Evolutionary conservation across 1,140 invertebrate genomes (phyloP), one percentile per base, ranked within the genome.

Genomic region (Panulirus ornatus): DNA sequence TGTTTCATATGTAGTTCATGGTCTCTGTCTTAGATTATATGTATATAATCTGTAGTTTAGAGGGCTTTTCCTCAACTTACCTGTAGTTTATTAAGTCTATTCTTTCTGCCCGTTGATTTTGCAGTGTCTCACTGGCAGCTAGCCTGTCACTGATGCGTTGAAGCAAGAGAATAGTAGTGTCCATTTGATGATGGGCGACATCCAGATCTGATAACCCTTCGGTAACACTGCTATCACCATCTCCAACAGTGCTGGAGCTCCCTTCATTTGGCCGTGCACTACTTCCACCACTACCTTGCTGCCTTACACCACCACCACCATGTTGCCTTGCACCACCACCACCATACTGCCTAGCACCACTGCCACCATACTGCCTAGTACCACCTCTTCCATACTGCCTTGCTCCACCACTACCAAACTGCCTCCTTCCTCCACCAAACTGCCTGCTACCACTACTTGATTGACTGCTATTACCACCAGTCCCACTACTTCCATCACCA

Each of bases 81-180:
- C 94, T 94, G 91, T 95, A 94, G 88, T 95, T 94, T 89, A 95
- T 93, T 22, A 91, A 93, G 92, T 94, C 94, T 71, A 95, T 92
- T 44, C 93, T 93, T 75, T 93, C 90, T 11, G 94, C 92, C 90
- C 93, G 92, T 92, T 94, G 94, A 84, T 94, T 93, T 91, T 94
- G 93, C 63, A 94, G 90, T 78, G 94, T 93, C 86, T 93, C 94
- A 86, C 94, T 92, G 54, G 93, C 92, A 36, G 93, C 92, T 6
- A 95, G 92, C 14, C 94, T 93, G 90, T 95, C 94, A 42, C 94
- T 93, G 16, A 95, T 51, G 79, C 92, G 82, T 58, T 92, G 92
- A 5, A 93, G 84, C 34, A 93, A 27, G n/a, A 92, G 70, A 51
- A 89, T 91, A 22, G 91, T 91, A 42, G 90, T 73, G 75, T 92